A percentile compares a stretch with the other conserved stretches of the same genome.
phyloP scores from a whole-genome alignment of 2,888 invertebrate species.

The Zootermopsis nevadensis region DNA sequence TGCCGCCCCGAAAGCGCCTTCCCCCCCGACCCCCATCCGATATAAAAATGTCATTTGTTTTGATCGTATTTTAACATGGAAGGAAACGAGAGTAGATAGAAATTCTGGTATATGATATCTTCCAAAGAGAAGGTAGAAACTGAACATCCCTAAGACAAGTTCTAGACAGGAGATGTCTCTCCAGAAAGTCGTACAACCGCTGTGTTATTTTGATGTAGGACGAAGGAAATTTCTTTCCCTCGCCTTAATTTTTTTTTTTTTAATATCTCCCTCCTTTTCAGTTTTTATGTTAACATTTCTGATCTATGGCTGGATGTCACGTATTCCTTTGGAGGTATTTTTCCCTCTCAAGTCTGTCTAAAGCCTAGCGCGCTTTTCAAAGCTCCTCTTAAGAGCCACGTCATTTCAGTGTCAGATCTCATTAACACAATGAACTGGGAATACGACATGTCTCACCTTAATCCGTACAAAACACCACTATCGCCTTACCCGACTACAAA shows the following conservation, averaged over 20 bases:
- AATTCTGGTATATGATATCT: neutral
- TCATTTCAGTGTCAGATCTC: too few relatives aligned
- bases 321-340: neutral
- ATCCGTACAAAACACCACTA: too few relatives aligned
- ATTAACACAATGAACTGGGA: too few relatives aligned
- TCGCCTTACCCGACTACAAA: too few relatives aligned
- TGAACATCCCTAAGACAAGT: neutral
- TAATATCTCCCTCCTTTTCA: too few relatives aligned
- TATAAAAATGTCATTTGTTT: neutral
- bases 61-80: neutral
- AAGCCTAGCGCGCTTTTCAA: too few relatives aligned
- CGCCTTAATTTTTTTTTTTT: too few relatives aligned
- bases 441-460: too few relatives aligned
- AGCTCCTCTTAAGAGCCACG: too few relatives aligned
- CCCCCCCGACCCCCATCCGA: neutral
- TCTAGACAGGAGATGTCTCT: neutral
- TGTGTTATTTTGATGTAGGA: neutral
- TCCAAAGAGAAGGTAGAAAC: neutral
- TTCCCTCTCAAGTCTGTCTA: neutral
- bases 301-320: neutral
- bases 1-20: too few relatives aligned
- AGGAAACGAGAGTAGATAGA: neutral
- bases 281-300: neutral
- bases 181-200: too few relatives aligned
- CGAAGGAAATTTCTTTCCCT: neutral